Base-by-base conservation (phyloP, 2,888 invertebrate genomes). In the Drosophila koepferae region DNA sequence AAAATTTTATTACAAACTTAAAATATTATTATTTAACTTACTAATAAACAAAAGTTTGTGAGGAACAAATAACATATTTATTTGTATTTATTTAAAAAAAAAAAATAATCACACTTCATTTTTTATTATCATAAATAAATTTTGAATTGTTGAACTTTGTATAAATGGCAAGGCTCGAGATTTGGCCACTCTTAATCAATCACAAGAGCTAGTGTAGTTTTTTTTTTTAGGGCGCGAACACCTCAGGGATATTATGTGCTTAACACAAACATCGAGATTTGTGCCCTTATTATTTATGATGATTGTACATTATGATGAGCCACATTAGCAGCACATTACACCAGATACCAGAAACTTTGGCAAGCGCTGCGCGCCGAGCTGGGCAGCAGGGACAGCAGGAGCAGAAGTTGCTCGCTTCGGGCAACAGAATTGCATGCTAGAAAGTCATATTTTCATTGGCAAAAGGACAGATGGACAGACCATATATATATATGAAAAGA, bases 231-330 rank as follows among this genome's bases (percentile, higher is more conserved):
- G 20, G n/a, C 28, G 44, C 56, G 38, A 68, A 63, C 70, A 82
- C 66, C 74, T 75, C 56, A 34, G 54, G 71, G 67, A 60, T 31
- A 49, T 54, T 36, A 46, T n/a, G 44, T 20, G 53, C 46, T 61
- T 23, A n/a, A 14, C 38, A 54, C 28, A 41, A 72, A 72, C 53
- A 82, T 56, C 20, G 51, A 69, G 67, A 75, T 75, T 72, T 77
- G 61, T 46, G 49, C 48, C 60, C 63, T 75, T 79, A 82, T 82
- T 86, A 86, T 87, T 86, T 86, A 86, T 87, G 81, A 79, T 86
- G 82, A 86, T 87, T 86, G 86, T 87, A 84, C 72, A 81, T 82
- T 87, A 86, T 75, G 86, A 82, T 73, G 74, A 72, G 72, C 54
- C 60, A 78, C 81, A 87, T 86, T 86, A 87, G 84, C 82, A 86